Evolutionary conservation across 2,888 invertebrate species (phyloP), one percentile per base, ranked within the genome.

Genomic region (Branchellion lobata): DNA sequence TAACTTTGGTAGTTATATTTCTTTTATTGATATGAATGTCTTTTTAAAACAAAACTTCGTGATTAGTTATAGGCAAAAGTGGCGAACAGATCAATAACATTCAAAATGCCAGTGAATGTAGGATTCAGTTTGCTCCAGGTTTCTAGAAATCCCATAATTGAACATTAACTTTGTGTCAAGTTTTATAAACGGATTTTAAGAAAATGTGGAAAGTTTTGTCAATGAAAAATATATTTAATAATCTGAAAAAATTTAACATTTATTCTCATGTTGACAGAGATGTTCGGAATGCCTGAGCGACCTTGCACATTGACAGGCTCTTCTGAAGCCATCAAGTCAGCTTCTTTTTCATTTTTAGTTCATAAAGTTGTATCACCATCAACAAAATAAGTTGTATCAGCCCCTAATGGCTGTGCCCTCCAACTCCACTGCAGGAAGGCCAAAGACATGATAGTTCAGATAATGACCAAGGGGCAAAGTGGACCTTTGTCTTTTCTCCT

Each of bases 81-180:
- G 96, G 96, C 79, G 96, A 97, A 88, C 96, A 97, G 88, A 95
- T 98, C 83, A 94, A 94, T 65, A 91, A 94, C 85, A 91, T 98
- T 82, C 97, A 98, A 88, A 92, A 93, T 0, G 95, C 96, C 89
- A 93, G 95, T 11, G 95, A 95, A 80, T 96, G 96, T 89, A 96
- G 97, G 90, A 94, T 98, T 85, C 96, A 97, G 89, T 94, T 98
- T 92, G 95, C 96, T 77, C 92, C 94, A 73, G 85, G 87, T 87
- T 51, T 51, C 51, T 51, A 18, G 51, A 18, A 51, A 51, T 51
- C 21, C 14, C 24, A 31, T 27, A 29, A 18, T 72, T 72, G 31
- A 51, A 11, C 34, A 31, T 33, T 11, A 27, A 14, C 18, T 33
- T 33, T n/a, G 18, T 72, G 31, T 72, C 11, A 29, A 24, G n/a